phyloP scores from a whole-genome alignment of 2,113 vertebrate genomes.

The Bos indicus region DNA sequence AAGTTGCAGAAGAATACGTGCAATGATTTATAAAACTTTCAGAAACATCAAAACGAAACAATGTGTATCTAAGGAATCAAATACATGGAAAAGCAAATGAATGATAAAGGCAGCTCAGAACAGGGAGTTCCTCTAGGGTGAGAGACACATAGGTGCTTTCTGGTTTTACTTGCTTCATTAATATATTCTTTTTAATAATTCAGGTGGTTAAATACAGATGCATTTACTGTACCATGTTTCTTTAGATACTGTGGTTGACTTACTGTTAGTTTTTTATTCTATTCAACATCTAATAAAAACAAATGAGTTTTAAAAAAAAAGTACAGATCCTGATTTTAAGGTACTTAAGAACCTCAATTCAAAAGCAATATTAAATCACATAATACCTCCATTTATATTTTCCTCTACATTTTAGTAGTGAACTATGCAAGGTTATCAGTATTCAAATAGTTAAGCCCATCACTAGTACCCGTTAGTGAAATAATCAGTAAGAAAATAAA shows the following conservation, averaged over 20 bases:
- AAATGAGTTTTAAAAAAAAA: not conserved
- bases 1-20: not conserved
- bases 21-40: not conserved
- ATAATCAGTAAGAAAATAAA: constrained; percentile 25
- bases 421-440: not conserved
- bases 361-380: not conserved
- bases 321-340: not conserved
- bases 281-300: not conserved
- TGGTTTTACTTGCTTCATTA: not conserved
- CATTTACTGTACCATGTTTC: not conserved
- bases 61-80: not conserved
- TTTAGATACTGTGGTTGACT: not conserved
- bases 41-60: not conserved
- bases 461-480: not conserved
- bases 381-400: not conserved
- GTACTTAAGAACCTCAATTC: not conserved
- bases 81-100: constrained; percentile 2
- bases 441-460: not conserved
- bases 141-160: not conserved
- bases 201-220: not conserved
- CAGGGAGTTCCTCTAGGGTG: not conserved
- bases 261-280: not conserved
- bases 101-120: constrained; percentile 1
- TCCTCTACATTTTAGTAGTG: not conserved
- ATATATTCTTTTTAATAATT: not conserved